phyloP scores from a whole-genome alignment of 2,113 vertebrate genomes.

The Anguilla rostrata region DNA sequence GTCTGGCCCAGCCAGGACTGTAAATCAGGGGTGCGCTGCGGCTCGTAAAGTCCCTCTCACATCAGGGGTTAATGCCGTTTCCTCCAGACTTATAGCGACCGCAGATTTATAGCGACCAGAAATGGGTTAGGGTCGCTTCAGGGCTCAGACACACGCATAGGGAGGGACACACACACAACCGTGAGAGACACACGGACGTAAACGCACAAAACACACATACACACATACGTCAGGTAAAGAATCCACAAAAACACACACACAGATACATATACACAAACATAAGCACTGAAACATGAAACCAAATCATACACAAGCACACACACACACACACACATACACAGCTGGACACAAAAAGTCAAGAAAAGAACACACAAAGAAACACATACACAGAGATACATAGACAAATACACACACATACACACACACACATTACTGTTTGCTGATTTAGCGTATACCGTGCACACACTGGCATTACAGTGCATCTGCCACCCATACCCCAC shows the following conservation, averaged over 20 bases:
- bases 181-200: not conserved
- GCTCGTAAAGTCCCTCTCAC: not conserved
- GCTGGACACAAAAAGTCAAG: not conserved
- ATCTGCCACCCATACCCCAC: not conserved
- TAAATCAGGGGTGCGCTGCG: not conserved
- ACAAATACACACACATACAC: too few relatives aligned
- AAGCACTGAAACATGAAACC: not conserved
- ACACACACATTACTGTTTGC: too few relatives aligned
- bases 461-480: not conserved
- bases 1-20: not conserved
- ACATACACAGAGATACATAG: not conserved
- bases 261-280: not conserved
- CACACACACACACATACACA: not conserved
- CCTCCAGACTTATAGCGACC: not conserved
- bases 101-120: not conserved
- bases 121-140: conserved; percentile 3
- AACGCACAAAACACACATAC: not conserved
- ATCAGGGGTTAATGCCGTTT: not conserved
- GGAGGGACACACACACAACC: not conserved
- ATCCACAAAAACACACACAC: too few relatives aligned
- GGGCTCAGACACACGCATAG: not conserved
- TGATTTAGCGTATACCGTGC: not conserved
- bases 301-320: not conserved
- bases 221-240: not conserved
- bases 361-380: not conserved